These are phyloP conservation scores for Meloidogyne floridensis DNA, from an alignment of 1,140 invertebrate species.

Conservation along the genomic window DNA sequence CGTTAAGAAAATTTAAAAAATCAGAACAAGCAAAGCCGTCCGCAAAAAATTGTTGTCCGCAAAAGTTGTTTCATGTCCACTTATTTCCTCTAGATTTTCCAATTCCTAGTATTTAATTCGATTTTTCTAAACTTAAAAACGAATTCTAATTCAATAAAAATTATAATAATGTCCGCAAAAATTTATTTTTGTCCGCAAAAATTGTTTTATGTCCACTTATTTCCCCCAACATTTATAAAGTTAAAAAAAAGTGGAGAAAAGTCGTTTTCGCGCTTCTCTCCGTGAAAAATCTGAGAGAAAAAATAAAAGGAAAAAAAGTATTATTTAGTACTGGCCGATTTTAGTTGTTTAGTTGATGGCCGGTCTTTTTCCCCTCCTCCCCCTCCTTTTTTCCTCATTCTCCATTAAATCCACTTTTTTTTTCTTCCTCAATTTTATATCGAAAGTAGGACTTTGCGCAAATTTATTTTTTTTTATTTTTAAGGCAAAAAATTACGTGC, in stretches of 20 bases:
- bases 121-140: too few species aligned
- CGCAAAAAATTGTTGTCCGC: too few species aligned
- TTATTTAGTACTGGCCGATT: not conserved
- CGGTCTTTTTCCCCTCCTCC: not conserved
- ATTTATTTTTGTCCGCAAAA: not conserved
- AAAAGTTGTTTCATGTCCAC: too few species aligned
- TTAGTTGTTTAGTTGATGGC: not conserved
- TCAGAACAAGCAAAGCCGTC: too few species aligned
- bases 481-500: constrained; percentile 1
- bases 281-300: not conserved
- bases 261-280: not conserved
- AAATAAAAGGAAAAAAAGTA: not conserved
- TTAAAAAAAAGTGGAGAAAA: not conserved
- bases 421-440: not conserved
- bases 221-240: not conserved
- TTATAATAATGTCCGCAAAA: too few species aligned
- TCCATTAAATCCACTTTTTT: not conserved
- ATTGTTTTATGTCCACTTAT: not conserved
- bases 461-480: not conserved
- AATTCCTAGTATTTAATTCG: too few species aligned
- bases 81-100: too few species aligned
- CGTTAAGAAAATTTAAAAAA: too few species aligned
- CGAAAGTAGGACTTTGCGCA: not conserved
- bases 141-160: too few species aligned
- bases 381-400: not conserved